Conservation (phyloP, 1,140 invertebrate genomes). For the Helicorthomorpha holstii region DNA sequence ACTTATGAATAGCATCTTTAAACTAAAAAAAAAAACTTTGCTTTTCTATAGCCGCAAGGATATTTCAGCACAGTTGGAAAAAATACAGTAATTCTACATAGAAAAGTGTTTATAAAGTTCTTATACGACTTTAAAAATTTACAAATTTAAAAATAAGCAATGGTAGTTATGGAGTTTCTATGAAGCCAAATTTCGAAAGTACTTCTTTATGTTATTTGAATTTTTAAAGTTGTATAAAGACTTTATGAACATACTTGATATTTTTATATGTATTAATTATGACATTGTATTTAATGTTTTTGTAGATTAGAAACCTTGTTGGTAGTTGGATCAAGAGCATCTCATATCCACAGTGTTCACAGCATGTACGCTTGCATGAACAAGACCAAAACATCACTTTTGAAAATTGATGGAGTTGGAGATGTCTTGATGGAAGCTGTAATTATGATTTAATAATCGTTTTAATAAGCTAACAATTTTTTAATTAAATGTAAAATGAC, state of each 20-base stretch:
- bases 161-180: constrained; percentile 12
- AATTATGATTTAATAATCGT: constrained; percentile 16
- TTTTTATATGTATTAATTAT: background rate
- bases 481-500: background rate
- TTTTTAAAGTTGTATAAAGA: background rate
- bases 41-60: constrained; percentile 16
- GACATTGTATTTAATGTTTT: too few relatives aligned
- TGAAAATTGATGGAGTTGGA: constrained; percentile 60
- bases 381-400: constrained; percentile 60
- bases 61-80: constrained; percentile 9
- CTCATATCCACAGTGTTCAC: constrained; percentile 55
- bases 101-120: too few relatives aligned
- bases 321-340: constrained; percentile 60
- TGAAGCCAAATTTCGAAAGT: too few relatives aligned
- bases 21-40: constrained; percentile 4
- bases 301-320: constrained; percentile 58
- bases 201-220: constrained; percentile 7
- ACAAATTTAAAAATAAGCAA: too few relatives aligned
- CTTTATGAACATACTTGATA: background rate
- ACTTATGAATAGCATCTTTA: too few relatives aligned
- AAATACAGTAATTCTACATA: too few relatives aligned
- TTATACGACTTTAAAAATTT: too few relatives aligned
- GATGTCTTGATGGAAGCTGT: constrained; percentile 64
- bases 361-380: constrained; percentile 58
- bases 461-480: background rate